These are phyloP conservation scores for Ectemnius cavifrons DNA, from an alignment of 2,888 invertebrate species.

Conservation along the genomic window DNA sequence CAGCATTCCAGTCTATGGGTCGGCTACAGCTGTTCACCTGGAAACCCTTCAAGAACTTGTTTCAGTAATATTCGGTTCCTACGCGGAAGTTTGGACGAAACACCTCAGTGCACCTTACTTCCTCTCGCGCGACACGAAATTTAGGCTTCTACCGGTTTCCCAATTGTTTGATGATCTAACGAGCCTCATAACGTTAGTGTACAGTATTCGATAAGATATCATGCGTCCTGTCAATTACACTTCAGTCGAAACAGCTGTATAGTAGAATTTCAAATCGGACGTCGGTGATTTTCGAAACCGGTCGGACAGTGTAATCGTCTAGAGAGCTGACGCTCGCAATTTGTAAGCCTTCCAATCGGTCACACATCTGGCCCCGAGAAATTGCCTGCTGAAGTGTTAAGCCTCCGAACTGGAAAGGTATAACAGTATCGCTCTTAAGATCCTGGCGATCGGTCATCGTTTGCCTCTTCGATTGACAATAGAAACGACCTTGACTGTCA, in stretches of 20 bases:
- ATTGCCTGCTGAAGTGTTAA: neutral
- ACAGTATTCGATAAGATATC: neutral
- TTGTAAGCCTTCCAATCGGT: too few relatives aligned
- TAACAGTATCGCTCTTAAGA: neutral
- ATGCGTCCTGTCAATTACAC: neutral
- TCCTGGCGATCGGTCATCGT: neutral
- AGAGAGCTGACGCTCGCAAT: too few relatives aligned
- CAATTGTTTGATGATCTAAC: neutral
- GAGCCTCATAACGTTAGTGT: neutral
- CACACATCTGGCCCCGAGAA: too few relatives aligned
- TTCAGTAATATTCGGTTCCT: slow-evolving; percentile 51
- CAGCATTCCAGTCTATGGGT: slow-evolving; percentile 51
- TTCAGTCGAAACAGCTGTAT: neutral
- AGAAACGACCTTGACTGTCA: slow-evolving; percentile 32
- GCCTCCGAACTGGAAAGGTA: neutral
- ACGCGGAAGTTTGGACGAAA: slow-evolving; percentile 51
- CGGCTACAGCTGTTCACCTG: slow-evolving; percentile 46
- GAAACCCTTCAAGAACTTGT: slow-evolving; percentile 52
- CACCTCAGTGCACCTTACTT: slow-evolving; percentile 34
- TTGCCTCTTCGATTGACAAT: slow-evolving; percentile 10
- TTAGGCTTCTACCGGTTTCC: slow-evolving; percentile 9
- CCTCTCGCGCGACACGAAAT: slow-evolving; percentile 7
- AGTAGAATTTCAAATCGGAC: too few relatives aligned
- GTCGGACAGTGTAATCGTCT: too few relatives aligned
- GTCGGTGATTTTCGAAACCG: too few relatives aligned